phyloP scores from a whole-genome alignment of 1,140 invertebrate genomes.

The Solenopsis fugax region DNA sequence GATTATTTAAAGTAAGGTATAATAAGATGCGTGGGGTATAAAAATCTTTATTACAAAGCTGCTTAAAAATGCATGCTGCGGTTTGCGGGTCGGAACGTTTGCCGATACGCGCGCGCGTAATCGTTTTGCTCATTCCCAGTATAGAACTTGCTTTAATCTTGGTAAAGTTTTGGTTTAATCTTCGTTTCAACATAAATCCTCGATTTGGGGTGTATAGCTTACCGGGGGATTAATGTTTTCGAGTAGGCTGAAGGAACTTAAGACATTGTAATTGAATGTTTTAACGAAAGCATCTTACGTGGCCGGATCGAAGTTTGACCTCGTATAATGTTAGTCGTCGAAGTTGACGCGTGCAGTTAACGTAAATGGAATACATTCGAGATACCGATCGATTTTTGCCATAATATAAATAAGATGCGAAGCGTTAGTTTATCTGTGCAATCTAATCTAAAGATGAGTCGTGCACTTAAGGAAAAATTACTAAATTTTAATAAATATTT shows the following conservation, averaged over 20 bases:
- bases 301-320: slow-evolving; percentile 33
- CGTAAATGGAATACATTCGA: slow-evolving; percentile 23
- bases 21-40: background rate
- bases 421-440: background rate
- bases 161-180: slow-evolving; percentile 72
- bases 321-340: slow-evolving; percentile 21
- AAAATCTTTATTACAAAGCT: slow-evolving; percentile 11
- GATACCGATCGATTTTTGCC: background rate
- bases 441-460: background rate
- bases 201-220: slow-evolving; percentile 69
- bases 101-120: background rate
- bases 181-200: slow-evolving; percentile 74
- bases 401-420: background rate
- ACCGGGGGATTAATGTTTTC: slow-evolving; percentile 73
- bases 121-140: slow-evolving; percentile 52
- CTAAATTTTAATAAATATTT: too few relatives aligned
- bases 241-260: slow-evolving; percentile 67
- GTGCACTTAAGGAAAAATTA: too few relatives aligned
- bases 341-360: slow-evolving; percentile 32
- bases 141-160: slow-evolving; percentile 62
- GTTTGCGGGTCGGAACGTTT: background rate
- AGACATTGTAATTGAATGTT: slow-evolving; percentile 75
- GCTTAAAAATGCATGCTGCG: slow-evolving; percentile 40
- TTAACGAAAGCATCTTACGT: slow-evolving; percentile 56
- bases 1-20: slow-evolving; percentile 34